phyloP scores from a whole-genome alignment of 2,113 vertebrate species.

The Dendrocopos noguchii region DNA sequence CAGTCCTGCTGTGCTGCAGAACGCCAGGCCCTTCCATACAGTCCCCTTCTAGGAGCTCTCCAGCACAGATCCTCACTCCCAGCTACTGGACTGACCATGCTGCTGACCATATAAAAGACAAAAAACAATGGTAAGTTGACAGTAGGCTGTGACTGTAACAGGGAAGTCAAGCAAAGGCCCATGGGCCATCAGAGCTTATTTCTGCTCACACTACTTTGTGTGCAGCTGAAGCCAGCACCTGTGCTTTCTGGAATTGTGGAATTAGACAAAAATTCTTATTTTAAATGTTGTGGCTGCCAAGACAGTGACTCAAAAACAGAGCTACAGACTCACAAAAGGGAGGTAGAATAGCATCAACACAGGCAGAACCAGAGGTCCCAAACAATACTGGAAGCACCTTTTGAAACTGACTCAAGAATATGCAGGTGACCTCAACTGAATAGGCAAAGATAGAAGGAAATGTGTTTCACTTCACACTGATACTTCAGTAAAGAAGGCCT shows the following conservation, averaged over 20 bases:
- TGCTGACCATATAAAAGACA: not conserved
- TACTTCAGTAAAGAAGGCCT: not conserved
- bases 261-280: not conserved
- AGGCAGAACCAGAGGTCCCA: not conserved
- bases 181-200: not conserved
- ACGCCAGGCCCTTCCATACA: no score
- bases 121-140: not conserved
- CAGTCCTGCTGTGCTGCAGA: not conserved
- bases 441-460: not conserved
- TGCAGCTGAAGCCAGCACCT: not conserved
- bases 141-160: not conserved
- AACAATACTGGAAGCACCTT: not conserved
- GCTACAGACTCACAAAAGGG: not conserved
- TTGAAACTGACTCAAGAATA: not conserved
- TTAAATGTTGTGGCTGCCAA: not conserved
- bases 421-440: accelerated
- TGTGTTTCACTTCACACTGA: not conserved
- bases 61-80: not conserved
- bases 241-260: not conserved
- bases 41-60: not conserved
- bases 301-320: not conserved
- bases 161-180: not conserved
- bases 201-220: not conserved
- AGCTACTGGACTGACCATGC: not conserved
- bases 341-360: not conserved